Evolutionary conservation across 2,888 invertebrate species (phyloP).

Genomic region (Smittia sp.): DNA sequence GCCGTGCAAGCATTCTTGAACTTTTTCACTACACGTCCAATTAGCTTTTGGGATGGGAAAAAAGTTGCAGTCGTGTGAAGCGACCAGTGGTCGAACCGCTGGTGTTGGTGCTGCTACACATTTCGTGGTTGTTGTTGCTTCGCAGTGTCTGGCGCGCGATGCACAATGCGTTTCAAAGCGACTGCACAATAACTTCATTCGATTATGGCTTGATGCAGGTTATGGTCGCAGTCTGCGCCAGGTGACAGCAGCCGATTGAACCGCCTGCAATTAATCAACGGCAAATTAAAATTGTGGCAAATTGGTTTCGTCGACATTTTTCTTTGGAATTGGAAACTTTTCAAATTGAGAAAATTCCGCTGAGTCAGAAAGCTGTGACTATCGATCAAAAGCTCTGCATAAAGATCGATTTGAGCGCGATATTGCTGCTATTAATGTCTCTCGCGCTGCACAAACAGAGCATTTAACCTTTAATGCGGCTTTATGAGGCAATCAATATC

Average conservation of each 20-base stretch:
- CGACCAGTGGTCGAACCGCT: background rate
- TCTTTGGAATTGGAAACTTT: background rate
- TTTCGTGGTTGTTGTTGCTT: background rate
- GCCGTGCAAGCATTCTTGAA: background rate
- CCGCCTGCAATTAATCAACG: constrained; percentile 31
- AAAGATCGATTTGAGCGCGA: background rate
- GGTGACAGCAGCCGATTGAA: background rate
- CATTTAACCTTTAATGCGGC: constrained; percentile 12
- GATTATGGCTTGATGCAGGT: background rate
- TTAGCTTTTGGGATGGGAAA: constrained; percentile 18
- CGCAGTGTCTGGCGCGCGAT: background rate
- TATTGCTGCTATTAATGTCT: background rate
- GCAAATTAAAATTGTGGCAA: constrained; percentile 22
- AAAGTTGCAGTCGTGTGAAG: background rate
- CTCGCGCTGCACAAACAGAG: background rate
- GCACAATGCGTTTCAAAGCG: constrained; percentile 22
- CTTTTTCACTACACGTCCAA: background rate
- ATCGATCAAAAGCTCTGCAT: too few relatives aligned
- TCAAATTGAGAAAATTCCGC: background rate
- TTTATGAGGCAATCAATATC: background rate
- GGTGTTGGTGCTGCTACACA: constrained; percentile 23
- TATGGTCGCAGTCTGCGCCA: background rate
- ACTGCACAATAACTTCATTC: background rate
- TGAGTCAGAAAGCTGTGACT: background rate
- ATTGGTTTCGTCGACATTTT: background rate